Percentiles rank a stretch among this genome's conserved stretches.
phyloP scores from a whole-genome alignment of 35 echinoderm and acorn worm genomes.

The Nesometra sesokonis region DNA sequence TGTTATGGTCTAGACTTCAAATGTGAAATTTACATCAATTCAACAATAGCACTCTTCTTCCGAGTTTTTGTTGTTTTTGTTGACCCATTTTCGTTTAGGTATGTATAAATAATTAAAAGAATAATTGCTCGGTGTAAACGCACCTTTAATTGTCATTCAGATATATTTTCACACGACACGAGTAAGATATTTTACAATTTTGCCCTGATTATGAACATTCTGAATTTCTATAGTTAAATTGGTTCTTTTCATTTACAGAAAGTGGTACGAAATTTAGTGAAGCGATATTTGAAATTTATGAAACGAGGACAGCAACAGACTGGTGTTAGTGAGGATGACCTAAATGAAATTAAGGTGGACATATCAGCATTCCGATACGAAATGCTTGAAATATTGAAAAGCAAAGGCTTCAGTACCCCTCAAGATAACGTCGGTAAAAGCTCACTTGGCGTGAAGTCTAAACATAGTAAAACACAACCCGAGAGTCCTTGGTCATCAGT shows the following conservation, averaged over 20 bases:
- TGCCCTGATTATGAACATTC: background rate
- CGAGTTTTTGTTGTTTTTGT: no score
- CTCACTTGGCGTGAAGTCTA: background rate
- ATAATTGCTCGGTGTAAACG: no score
- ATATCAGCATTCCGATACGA: constrained; percentile 81
- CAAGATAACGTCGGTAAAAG: background rate
- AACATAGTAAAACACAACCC: background rate
- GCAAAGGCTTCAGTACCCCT: background rate
- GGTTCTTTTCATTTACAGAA: constrained; percentile 34
- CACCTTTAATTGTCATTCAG: no score
- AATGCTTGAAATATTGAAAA: constrained; percentile 76
- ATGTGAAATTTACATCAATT: no score
- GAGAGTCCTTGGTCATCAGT: background rate
- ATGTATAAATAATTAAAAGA: no score
- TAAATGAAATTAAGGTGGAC: constrained; percentile 98
- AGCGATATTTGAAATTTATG: constrained; percentile 81
- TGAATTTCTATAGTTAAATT: background rate
- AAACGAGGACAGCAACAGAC: constrained; percentile 69
- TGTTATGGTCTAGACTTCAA: no score
- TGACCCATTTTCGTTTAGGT: no score
- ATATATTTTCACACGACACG: no score
- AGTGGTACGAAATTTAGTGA: constrained; percentile 72
- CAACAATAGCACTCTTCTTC: no score
- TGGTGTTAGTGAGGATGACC: constrained; percentile 93
- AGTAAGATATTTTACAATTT: background rate